Evolutionary conservation across 1,140 invertebrate species (phyloP).

Genomic region (Hypsibius dujardini): DNA sequence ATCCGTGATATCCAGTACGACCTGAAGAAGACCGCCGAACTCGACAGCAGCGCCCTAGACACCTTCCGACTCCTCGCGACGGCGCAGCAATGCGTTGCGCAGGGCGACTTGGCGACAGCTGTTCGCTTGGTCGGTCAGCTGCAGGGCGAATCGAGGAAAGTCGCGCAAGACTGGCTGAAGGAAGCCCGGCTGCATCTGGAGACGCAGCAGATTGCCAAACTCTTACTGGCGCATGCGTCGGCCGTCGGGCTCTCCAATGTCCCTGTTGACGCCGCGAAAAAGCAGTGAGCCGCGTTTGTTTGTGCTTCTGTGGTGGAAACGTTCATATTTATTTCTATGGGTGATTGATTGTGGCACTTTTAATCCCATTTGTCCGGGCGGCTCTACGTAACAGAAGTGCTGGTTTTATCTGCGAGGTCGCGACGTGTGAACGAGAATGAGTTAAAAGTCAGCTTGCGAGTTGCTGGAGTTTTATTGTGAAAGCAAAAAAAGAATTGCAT

Average conservation of each 20-base stretch:
- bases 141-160: slow-evolving; percentile 57
- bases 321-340: too few species aligned
- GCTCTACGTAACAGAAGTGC: too few species aligned
- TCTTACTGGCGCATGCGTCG: slow-evolving; percentile 60
- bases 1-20: slow-evolving; percentile 34
- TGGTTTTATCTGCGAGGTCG: too few species aligned
- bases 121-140: slow-evolving; percentile 75
- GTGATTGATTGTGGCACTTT: too few species aligned
- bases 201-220: slow-evolving; percentile 68
- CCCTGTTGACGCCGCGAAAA: neutral
- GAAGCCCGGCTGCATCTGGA: slow-evolving; percentile 66
- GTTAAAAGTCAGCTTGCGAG: too few species aligned
- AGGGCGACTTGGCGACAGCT: slow-evolving; percentile 60
- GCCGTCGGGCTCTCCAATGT: slow-evolving; percentile 28
- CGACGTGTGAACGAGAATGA: too few species aligned
- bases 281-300: too few species aligned
- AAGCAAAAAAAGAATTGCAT: too few species aligned
- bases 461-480: too few species aligned
- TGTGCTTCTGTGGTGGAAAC: too few species aligned
- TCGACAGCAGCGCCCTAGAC: slow-evolving; percentile 43
- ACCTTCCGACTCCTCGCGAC: slow-evolving; percentile 71
- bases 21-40: slow-evolving; percentile 26
- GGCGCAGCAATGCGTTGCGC: slow-evolving; percentile 64
- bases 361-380: too few species aligned
- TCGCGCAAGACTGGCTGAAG: slow-evolving; percentile 66